These are phyloP conservation scores for Aramus guarauna DNA, from an alignment of 2,113 vertebrate genomes.

Conservation along the genomic window DNA sequence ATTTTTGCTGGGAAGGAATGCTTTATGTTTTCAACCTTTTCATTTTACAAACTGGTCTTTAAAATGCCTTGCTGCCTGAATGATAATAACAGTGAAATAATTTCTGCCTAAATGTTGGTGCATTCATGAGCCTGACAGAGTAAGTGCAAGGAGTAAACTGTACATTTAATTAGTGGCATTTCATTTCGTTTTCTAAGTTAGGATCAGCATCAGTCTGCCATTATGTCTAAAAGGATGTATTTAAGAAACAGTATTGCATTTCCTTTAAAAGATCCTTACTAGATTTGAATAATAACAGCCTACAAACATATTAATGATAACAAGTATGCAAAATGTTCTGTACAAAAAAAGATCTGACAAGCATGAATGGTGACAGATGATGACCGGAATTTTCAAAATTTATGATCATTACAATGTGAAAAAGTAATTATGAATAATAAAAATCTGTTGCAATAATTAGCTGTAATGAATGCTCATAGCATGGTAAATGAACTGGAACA, in stretches of 20 bases:
- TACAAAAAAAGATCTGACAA: conserved; percentile 45
- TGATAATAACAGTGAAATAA: not conserved
- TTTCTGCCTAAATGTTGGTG: not conserved
- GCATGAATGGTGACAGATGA: conserved; percentile 67
- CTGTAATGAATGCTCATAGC: conserved; percentile 71
- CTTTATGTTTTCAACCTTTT: not conserved
- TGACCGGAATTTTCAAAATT: conserved; percentile 69
- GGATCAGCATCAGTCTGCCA: conserved; percentile 18
- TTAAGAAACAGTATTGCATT: conserved; percentile 34
- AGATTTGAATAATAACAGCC: conserved; percentile 62
- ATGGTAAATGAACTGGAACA: conserved; percentile 73
- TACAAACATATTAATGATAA: conserved; percentile 63
- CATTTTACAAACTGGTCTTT: conserved; percentile 13
- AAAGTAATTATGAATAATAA: conserved; percentile 78
- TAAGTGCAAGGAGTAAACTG: conserved; percentile 24
- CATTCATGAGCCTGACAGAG: conserved; percentile 29
- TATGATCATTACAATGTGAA: conserved; percentile 71
- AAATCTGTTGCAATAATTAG: conserved; percentile 79
- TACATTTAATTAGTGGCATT: conserved; percentile 50
- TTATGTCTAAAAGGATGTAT: conserved; percentile 35
- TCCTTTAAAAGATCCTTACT: conserved; percentile 36
- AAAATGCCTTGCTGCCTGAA: conserved; percentile 5
- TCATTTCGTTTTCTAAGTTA: conserved; percentile 66
- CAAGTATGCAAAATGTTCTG: conserved; percentile 62
- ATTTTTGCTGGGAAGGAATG: not conserved